phyloP scores from a whole-genome alignment of 2,888 invertebrate species.

The Noctuana brunneofusca region DNA sequence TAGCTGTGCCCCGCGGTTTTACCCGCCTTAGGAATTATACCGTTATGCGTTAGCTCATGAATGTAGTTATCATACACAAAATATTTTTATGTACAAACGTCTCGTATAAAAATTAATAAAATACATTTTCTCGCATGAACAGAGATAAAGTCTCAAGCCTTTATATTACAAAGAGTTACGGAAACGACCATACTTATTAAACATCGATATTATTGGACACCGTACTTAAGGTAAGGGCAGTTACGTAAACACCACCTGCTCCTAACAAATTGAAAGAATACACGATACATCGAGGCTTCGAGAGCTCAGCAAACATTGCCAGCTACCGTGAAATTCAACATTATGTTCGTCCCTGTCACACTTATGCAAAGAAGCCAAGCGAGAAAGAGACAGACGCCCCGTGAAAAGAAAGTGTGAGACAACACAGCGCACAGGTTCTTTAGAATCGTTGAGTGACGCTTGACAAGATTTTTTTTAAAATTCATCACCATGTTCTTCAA shows the following conservation, averaged over 20 bases:
- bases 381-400: conserved; percentile 41
- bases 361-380: conserved; percentile 13
- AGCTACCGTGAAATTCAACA: conserved; percentile 72
- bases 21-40: too few species aligned
- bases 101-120: too few species aligned
- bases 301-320: conserved; percentile 64
- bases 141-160: too few species aligned
- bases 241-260: conserved; percentile 47
- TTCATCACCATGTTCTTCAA: conserved; percentile 15
- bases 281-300: conserved; percentile 39
- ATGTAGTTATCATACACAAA: too few species aligned
- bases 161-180: too few species aligned
- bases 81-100: too few species aligned
- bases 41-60: too few species aligned
- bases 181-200: conserved; percentile 1
- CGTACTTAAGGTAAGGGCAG: conserved; percentile 28
- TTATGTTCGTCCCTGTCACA: conserved; percentile 46
- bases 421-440: conserved; percentile 51
- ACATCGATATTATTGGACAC: conserved; percentile 30
- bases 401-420: conserved; percentile 60
- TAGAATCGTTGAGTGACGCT: conserved; percentile 37
- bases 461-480: conserved; percentile 31
- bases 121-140: too few species aligned
- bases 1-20: too few species aligned
- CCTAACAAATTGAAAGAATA: conserved; percentile 34